Evolutionary conservation across 2,797 vertebrate genomes (phyloP).

Genomic region (Falco biarmicus): DNA sequence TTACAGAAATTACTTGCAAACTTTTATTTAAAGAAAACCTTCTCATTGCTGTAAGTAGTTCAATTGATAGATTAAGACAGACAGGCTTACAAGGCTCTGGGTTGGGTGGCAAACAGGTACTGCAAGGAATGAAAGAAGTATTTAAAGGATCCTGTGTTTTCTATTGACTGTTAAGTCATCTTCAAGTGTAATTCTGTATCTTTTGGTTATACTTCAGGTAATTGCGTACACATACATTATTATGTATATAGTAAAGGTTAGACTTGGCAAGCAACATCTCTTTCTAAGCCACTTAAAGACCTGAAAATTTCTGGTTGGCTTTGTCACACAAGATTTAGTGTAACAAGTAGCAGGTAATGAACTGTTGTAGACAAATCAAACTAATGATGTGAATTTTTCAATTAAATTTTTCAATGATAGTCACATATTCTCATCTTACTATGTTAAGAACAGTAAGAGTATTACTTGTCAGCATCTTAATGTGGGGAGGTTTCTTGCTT

Average conservation of each 20-base stretch:
- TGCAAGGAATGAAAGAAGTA: neutral
- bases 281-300: neutral
- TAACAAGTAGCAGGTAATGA: neutral
- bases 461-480: neutral
- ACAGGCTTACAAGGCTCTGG: rapidly evolving
- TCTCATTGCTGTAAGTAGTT: neutral
- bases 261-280: neutral
- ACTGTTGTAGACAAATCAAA: neutral
- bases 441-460: neutral
- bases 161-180: neutral
- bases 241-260: neutral
- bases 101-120: neutral
- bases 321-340: neutral
- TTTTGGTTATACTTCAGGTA: neutral
- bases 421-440: rapidly evolving
- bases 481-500: neutral
- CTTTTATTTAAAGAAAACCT: neutral
- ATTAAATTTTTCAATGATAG: neutral
- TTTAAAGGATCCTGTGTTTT: neutral
- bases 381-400: neutral
- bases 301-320: neutral
- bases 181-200: neutral
- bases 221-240: rapidly evolving
- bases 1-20: neutral
- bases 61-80: neutral